Conservation (phyloP, 2,113 vertebrate species). For the Nesogale talazaci region DNA sequence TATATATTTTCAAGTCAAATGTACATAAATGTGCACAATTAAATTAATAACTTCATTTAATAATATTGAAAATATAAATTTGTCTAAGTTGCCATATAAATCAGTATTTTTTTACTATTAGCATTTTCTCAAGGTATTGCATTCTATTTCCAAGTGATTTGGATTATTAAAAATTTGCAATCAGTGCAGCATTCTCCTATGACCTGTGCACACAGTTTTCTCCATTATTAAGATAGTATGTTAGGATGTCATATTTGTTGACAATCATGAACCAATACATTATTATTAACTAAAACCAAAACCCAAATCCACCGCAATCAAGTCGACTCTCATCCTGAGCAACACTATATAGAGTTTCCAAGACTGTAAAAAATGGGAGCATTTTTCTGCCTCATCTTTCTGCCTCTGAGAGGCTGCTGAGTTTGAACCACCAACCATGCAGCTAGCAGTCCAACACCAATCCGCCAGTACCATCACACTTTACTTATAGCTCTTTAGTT, state of each 20-base stretch:
- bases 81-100: background rate
- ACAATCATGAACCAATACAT: background rate
- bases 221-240: background rate
- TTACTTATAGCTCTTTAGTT: background rate
- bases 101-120: background rate
- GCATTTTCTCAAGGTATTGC: background rate
- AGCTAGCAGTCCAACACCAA: too few relatives aligned
- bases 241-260: background rate
- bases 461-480: too few relatives aligned
- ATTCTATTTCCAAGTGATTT: background rate
- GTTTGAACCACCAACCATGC: too few relatives aligned
- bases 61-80: constrained; percentile 41
- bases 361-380: too few relatives aligned
- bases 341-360: too few relatives aligned
- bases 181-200: background rate
- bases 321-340: too few relatives aligned
- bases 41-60: constrained; percentile 29
- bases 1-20: constrained; percentile 32
- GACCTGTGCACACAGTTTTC: background rate
- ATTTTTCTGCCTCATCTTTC: too few relatives aligned
- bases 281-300: background rate
- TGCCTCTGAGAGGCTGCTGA: too few relatives aligned
- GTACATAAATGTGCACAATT: constrained; percentile 21
- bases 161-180: background rate
- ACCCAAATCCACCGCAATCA: too few relatives aligned